Percentiles rank a stretch among this genome's conserved stretches.
phyloP scores from a whole-genome alignment of 2,888 invertebrate species.

The Thumatha senex region DNA sequence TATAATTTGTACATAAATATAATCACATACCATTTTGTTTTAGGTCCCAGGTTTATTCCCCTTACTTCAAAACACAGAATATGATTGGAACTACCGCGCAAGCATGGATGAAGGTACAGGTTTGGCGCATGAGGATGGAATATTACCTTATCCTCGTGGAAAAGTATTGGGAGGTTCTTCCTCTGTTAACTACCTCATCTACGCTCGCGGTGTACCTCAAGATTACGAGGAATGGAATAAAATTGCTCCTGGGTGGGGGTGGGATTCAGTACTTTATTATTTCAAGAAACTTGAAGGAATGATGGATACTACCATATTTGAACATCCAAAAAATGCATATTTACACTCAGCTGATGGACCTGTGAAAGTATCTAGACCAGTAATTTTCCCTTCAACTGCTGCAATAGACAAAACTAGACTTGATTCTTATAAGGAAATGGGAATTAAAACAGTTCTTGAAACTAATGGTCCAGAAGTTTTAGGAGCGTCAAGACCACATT shows the following conservation, averaged over 20 bases:
- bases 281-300: constrained; percentile 59
- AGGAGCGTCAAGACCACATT: constrained; percentile 52
- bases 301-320: constrained; percentile 47
- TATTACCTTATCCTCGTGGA: constrained; percentile 42
- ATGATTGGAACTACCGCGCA: constrained; percentile 52
- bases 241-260: constrained; percentile 55
- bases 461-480: constrained; percentile 47
- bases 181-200: constrained; percentile 52
- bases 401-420: constrained; percentile 45
- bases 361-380: constrained; percentile 48
- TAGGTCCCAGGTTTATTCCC: constrained; percentile 55
- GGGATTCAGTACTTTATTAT: constrained; percentile 50
- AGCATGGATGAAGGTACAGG: constrained; percentile 43
- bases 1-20: too few relatives aligned
- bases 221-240: constrained; percentile 55
- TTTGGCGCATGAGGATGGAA: constrained; percentile 35
- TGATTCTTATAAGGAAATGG: constrained; percentile 51
- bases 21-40: background rate
- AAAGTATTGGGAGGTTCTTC: constrained; percentile 60
- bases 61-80: constrained; percentile 44
- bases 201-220: constrained; percentile 51
- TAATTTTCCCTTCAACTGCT: constrained; percentile 35
- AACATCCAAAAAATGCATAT: constrained; percentile 37
- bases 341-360: constrained; percentile 56
- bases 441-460: constrained; percentile 49